Conservation (phyloP, 2,888 invertebrate species). For the Ectemnius cavifrons region DNA sequence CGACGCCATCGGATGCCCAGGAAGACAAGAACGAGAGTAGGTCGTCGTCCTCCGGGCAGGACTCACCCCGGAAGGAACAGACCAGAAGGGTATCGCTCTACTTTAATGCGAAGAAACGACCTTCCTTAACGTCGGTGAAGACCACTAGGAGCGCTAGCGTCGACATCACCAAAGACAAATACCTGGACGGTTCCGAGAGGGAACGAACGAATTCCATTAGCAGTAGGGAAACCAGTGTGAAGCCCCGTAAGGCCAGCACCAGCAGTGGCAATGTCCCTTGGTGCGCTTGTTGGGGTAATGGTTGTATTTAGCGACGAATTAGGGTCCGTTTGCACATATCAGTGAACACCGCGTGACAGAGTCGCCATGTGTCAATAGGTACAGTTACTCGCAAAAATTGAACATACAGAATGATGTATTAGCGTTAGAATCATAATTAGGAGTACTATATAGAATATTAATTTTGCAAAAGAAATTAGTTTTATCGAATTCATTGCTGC, state of each 20-base stretch:
- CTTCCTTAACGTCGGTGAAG: slow-evolving; percentile 66
- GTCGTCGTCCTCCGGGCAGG: slow-evolving; percentile 77
- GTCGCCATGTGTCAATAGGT: too few species aligned
- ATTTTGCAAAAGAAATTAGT: too few species aligned
- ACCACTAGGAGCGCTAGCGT: slow-evolving; percentile 68
- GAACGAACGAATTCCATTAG: slow-evolving; percentile 84
- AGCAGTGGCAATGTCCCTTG: slow-evolving; percentile 87
- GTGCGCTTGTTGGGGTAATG: slow-evolving; percentile 93
- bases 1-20: slow-evolving; percentile 44
- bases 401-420: too few species aligned
- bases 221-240: slow-evolving; percentile 79
- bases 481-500: too few species aligned
- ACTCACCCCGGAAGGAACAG: slow-evolving; percentile 75
- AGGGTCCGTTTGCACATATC: too few species aligned
- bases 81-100: slow-evolving; percentile 66
- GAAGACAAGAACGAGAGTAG: slow-evolving; percentile 73
- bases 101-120: slow-evolving; percentile 70
- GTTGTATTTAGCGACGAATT: slow-evolving; percentile 81
- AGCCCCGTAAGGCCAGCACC: slow-evolving; percentile 83
- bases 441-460: too few species aligned
- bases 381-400: too few species aligned
- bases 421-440: too few species aligned
- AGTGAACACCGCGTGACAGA: too few species aligned
- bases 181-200: slow-evolving; percentile 80
- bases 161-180: slow-evolving; percentile 56